phyloP scores from a whole-genome alignment of 2,888 invertebrate genomes.

The Parnassius orleans region DNA sequence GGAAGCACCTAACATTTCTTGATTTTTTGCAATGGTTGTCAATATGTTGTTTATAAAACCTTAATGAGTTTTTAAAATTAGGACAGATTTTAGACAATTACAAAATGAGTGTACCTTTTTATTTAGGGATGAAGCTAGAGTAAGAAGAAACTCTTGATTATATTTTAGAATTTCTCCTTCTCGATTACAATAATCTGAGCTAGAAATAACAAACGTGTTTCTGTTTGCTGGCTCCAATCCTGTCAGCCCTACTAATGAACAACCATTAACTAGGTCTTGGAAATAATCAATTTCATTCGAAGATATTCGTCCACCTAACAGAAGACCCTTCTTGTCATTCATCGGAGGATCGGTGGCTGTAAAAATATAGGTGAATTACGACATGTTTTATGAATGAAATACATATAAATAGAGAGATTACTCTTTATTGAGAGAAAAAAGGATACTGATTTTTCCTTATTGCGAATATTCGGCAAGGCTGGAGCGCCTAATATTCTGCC shows the following conservation, averaged over 20 bases:
- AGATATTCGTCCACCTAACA: slow-evolving; percentile 64
- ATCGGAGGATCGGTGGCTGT: slow-evolving; percentile 57
- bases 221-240: slow-evolving; percentile 47
- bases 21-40: not conserved
- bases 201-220: slow-evolving; percentile 60
- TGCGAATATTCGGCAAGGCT: no score
- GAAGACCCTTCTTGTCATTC: slow-evolving; percentile 54
- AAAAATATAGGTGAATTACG: slow-evolving; percentile 10
- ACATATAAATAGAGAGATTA: no score
- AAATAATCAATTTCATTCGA: slow-evolving; percentile 62
- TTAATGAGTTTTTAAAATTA: not conserved
- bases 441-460: no score
- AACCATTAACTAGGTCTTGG: slow-evolving; percentile 66
- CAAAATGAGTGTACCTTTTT: slow-evolving; percentile 45
- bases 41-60: not conserved
- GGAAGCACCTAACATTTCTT: no score
- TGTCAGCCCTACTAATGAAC: slow-evolving; percentile 50
- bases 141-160: slow-evolving; percentile 69
- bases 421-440: no score
- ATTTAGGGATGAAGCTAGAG: slow-evolving; percentile 54
- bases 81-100: not conserved
- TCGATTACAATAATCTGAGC: slow-evolving; percentile 67
- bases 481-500: no score
- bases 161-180: slow-evolving; percentile 63
- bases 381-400: not conserved